Evolutionary conservation across 2,888 invertebrate species (phyloP).

Genomic region (Noctua pronuba): DNA sequence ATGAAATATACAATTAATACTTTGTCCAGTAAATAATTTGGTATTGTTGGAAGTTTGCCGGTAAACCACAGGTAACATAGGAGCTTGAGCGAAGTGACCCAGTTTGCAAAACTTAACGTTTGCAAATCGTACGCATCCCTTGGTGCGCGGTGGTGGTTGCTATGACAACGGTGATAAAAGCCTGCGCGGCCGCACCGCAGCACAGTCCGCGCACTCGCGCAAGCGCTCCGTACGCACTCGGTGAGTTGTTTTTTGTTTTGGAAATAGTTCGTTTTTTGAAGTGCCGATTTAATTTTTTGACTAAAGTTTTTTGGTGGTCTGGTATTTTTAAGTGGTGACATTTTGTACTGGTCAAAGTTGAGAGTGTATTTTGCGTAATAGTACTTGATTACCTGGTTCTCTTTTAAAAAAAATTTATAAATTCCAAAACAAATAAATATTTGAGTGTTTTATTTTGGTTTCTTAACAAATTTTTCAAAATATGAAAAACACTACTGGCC

Average conservation of each 20-base stretch:
- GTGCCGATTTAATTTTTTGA: constrained; percentile 39
- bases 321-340: constrained; percentile 16
- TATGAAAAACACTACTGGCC: background rate
- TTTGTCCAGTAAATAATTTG: constrained; percentile 46
- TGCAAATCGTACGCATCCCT: constrained; percentile 65
- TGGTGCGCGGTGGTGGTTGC: constrained; percentile 77
- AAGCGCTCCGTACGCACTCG: constrained; percentile 85
- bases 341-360: constrained; percentile 2
- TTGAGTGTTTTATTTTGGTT: background rate
- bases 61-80: constrained; percentile 57
- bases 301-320: background rate
- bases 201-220: constrained; percentile 84
- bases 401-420: background rate
- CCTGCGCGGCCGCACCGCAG: constrained; percentile 68
- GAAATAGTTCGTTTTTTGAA: constrained; percentile 49
- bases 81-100: constrained; percentile 61
- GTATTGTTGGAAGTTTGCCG: constrained; percentile 27
- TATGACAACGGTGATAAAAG: constrained; percentile 81
- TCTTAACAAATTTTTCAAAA: background rate
- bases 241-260: constrained; percentile 78
- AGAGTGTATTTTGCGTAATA: constrained; percentile 16
- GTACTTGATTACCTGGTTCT: background rate
- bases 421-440: background rate
- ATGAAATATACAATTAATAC: constrained; percentile 49
- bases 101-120: constrained; percentile 71